Evolutionary conservation across 1,140 invertebrate species (phyloP).

Genomic region (Meloidogyne exigua): DNA sequence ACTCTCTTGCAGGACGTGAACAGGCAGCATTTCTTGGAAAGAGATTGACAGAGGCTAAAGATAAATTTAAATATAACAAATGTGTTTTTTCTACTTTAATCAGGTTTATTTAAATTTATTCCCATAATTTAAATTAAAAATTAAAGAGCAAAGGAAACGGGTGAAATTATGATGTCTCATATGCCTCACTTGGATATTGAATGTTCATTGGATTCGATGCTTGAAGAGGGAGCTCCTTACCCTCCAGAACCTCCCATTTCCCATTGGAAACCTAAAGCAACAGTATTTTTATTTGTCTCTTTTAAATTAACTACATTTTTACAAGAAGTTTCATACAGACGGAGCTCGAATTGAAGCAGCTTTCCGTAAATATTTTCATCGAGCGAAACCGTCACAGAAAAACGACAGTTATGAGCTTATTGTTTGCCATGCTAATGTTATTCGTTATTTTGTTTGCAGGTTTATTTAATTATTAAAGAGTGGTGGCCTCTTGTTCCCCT

Average conservation of each 20-base stretch:
- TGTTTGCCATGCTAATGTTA: constrained; percentile 90
- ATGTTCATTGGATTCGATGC: constrained; percentile 65
- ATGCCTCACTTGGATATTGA: constrained; percentile 21
- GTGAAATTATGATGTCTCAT: constrained; percentile 75
- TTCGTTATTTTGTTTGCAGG: constrained; percentile 6
- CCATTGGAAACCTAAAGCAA: constrained; percentile 21
- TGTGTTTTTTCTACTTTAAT: constrained; percentile 79
- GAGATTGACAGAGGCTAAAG: constrained; percentile 38
- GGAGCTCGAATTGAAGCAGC: constrained; percentile 94
- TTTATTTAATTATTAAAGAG: neutral
- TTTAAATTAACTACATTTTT: constrained; percentile 19
- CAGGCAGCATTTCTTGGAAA: constrained; percentile 55
- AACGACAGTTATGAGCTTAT: constrained; percentile 84
- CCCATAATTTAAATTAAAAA: neutral
- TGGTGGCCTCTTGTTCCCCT: too few relatives aligned
- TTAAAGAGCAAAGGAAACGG: constrained; percentile 82
- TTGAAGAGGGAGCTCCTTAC: constrained; percentile 91
- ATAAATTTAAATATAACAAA: constrained; percentile 48
- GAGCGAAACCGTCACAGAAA: constrained; percentile 78
- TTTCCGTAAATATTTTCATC: constrained; percentile 87
- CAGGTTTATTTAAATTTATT: neutral
- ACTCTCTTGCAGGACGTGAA: constrained; percentile 52
- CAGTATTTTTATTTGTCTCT: constrained; percentile 11
- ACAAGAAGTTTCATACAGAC: constrained; percentile 84
- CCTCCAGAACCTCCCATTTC: constrained; percentile 42